Evolutionary conservation across 2,113 vertebrate species (phyloP), one percentile per base, ranked within the genome.

Genomic region (Menidia beryllina): DNA sequence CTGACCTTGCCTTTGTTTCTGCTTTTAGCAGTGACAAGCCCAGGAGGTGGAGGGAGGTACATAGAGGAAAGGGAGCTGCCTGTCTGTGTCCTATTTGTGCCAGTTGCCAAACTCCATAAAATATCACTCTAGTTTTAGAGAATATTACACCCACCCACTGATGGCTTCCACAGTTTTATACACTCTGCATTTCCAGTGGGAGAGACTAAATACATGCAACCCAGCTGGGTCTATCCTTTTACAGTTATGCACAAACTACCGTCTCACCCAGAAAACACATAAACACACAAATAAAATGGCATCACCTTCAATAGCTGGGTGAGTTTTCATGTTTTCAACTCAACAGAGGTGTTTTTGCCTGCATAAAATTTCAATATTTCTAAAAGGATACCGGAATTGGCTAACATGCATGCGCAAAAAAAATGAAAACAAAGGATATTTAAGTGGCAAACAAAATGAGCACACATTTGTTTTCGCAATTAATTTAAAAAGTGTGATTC

Each of bases 91-190:
- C 81, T 84, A 83, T 87, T 89, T 88, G 86, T 84, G 87, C 82
- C 72, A 25, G 79, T 90, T 90, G 87, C 89, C 87, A 91, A 82
- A 89, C 77, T 87, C 81, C 60, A 87, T 88, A 85, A 89, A 90
- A 90, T 86, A 83, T 83, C 83, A 86, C 83, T 86, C 80, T 81
- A 80, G 82, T 87, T 84, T 83, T 76, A 65, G 75, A 78, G 82
- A 86, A 82, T 83, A 81, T 88, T 86, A 88, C 71, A 76, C 86
- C 90, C 89, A 82, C 89, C 89, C 88, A 86, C 89, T 81, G 86
- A 86, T 78, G 83, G 82, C 74, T 82, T 86, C 82, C 85, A 79
- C 86, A 80, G 85, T 75, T 84, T 83, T 80, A 85, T 79, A 83
- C 67, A 73, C 84, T 79, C 81, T 62, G 77, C 75, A 78, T 84